Base-by-base conservation (phyloP, 2,888 invertebrate species). In the Ormyrus labotus region DNA sequence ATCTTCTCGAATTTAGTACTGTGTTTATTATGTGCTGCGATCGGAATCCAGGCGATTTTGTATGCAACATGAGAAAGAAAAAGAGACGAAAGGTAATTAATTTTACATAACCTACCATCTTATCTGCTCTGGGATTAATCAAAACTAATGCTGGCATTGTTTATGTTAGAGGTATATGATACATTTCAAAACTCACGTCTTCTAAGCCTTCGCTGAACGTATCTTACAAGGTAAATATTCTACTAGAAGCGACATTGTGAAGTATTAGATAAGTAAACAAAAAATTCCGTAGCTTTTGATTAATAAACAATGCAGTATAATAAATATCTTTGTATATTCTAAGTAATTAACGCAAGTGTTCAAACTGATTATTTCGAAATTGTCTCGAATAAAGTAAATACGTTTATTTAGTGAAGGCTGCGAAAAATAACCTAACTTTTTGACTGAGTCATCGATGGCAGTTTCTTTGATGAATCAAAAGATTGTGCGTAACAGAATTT, bases 21-120 rank as follows among this genome's bases (percentile, higher is more conserved):
- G 34, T 6, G 57, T 48, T 57, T 77, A 74, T 55, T 75, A 80
- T 80, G 80, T 71, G 64, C 71, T 76, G 58, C 68, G 80, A 80
- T 45, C 74, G 76, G 72, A 61, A 76, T 50, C 53, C 55, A 13
- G 55, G 65, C 48, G 71, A 58, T 71, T 57, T 70, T 60, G 50
- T 76, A 71, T 80, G 75, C 71, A 71, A 53, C 67, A 64, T 80
- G 71, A 75, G 64, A 75, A 80, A 76, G 61, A 79, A 79, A 69
- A 80, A 80, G 76, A 75, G 34, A 47, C 65, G 75, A 61, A 80
- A 80, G 76, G 80, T 80, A 76, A 76, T 71, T 71, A 53, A n/a
- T 50, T 74, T 70, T 55, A 60, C 51, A 70, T 75, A 80, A 80
- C 75, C 76, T 75, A 19, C 19, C 58, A 51, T 9, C 10, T n/a